Evolutionary conservation across 2,797 vertebrate species (phyloP).

Genomic region (Sebastes steindachneri): DNA sequence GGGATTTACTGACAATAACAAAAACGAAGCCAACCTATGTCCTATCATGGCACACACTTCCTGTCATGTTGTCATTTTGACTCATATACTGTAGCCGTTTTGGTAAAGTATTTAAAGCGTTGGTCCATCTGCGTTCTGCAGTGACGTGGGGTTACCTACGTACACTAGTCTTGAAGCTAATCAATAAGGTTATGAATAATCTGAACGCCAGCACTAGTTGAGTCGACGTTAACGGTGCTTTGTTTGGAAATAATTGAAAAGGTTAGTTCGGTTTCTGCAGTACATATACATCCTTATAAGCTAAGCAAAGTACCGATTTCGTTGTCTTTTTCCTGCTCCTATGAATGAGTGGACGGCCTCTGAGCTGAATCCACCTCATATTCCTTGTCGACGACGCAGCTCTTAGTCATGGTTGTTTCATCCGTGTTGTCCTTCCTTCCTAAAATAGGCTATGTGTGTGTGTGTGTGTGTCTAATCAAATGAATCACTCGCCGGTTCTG

Average conservation of each 20-base stretch:
- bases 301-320: no score
- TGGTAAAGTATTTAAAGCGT: neutral
- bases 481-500: slow-evolving; percentile 21
- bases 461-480: slow-evolving; percentile 2
- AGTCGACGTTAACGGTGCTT: neutral
- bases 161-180: no score
- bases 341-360: neutral
- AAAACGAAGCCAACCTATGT: neutral
- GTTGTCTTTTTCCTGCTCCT: neutral
- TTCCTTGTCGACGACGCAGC: neutral
- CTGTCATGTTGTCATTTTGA: neutral
- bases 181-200: neutral
- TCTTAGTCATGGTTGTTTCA: slow-evolving; percentile 24
- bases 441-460: slow-evolving; percentile 15
- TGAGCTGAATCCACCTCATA: neutral
- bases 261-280: no score
- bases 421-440: neutral
- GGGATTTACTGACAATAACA: neutral
- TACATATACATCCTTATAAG: no score
- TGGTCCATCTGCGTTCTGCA: no score
- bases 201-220: neutral
- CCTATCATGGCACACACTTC: neutral
- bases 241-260: no score
- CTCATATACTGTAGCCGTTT: neutral
- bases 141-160: no score